Evolutionary conservation across 2,888 invertebrate species (phyloP), one percentile per base, ranked within the genome.

Genomic region (Drosophila yooni): DNA sequence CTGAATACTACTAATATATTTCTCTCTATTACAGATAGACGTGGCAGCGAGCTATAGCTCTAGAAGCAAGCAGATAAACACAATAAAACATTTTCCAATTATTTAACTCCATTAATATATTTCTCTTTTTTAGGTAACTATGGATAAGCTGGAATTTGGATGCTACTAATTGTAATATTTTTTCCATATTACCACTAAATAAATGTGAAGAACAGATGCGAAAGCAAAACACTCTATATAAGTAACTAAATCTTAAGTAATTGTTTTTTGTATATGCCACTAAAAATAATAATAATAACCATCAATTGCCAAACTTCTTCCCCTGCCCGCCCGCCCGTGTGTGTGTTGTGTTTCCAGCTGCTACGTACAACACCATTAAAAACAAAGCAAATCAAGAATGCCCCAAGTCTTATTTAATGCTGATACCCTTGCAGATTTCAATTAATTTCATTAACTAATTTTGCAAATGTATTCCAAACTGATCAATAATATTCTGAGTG

Each of bases 1-100:
- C 3, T 38, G 52, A 64, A 54, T 70, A 58, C 51, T 79, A 90
- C 90, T 91, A 91, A 91, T 86, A 82, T 91, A 91, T 89, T 91
- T 89, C 61, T 91, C 91, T 91, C 73, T 81, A 38, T 80, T 75
- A 34, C 88, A 87, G 86, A 63, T 75, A 69, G 82, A 85, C 86
- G 77, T 38, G 18, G 34, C 34, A 27, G 21, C 51, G 13, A 34
- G 15, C n/a, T 67, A 31, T 52, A 46, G 3, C n/a, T 67, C 29
- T 52, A 46, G 3, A 48, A 18, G 43, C 51, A 33, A 61, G 31
- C 25, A 21, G 40, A 15, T 13, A 21, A 21, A 21, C 21, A 34
- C 33, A 21, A 40, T 33, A n/a, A 38, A 25, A 25, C 1, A 6
- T 10, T 21, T 11, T 29, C 25, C 10, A 33, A 33, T 21, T 76